phyloP scores from a whole-genome alignment of 2,888 invertebrate genomes.

The Troides oblongomaculatus region DNA sequence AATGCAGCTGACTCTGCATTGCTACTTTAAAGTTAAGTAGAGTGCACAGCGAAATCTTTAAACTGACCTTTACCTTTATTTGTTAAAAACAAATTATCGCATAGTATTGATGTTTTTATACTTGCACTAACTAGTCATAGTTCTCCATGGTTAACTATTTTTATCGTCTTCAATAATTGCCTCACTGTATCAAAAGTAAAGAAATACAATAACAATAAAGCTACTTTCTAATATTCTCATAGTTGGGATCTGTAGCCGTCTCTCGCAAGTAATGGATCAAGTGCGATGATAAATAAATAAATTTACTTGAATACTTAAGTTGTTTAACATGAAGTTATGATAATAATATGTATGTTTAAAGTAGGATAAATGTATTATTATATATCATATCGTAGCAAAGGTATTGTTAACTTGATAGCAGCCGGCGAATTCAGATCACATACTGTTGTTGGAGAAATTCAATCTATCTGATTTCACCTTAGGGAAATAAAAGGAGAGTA shows the following conservation, averaged over 20 bases:
- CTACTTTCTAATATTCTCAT: no score
- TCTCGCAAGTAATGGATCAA: no score
- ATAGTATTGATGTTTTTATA: background rate
- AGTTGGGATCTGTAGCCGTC: no score
- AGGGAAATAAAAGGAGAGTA: background rate
- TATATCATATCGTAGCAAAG: no score
- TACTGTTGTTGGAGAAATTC: background rate
- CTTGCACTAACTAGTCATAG: no score
- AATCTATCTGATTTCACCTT: background rate
- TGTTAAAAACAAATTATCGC: background rate
- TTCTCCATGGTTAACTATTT: no score
- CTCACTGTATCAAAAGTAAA: no score
- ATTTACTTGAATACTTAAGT: no score
- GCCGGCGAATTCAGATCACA: background rate
- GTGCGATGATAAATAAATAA: no score
- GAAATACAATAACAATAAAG: no score
- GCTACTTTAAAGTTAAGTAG: conserved; percentile 3
- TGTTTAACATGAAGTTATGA: no score
- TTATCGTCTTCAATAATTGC: no score
- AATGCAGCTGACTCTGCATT: conserved; percentile 8
- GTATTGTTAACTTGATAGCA: background rate
- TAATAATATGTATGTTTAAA: background rate
- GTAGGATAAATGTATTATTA: background rate
- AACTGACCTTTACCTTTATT: background rate
- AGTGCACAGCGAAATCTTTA: background rate